Base-by-base conservation (phyloP, 2,113 vertebrate genomes). In the Esox niger region DNA sequence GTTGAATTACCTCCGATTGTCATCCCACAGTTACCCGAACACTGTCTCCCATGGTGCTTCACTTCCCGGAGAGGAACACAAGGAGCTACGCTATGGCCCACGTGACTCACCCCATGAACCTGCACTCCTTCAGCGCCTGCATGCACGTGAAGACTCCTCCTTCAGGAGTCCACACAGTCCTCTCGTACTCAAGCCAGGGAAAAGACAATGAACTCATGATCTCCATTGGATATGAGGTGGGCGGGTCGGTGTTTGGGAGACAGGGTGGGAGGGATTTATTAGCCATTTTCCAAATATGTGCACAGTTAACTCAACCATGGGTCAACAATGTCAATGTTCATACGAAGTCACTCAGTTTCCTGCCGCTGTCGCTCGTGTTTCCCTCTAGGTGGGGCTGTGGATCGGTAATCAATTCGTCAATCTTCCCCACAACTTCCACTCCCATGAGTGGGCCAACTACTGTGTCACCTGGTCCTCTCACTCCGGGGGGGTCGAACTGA, bases 381-480 rank as follows among this genome's bases (percentile, higher is more conserved):
- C 38, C 38, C 13, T 43, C 38, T 15, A 43, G 38, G 38, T 43
- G 38, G 90, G 90, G 0, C 68, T 93, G 13, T 90, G 91, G 90
- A 68, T 97, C 0, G 91, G 92, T 6, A 92, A 91, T 0, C 84
- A 86, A 15, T 92, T 82, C 1, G 69, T 91, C 38, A 93, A 90
- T 71, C 86, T 95, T 38, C 88, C 89, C 0, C 74, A 92, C 61
- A 80, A 80, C 47, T 78, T 77, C 1, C 57, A n/a, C 17, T 74
- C 88, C 0, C 67, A 73, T 2, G 82, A 77, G 0, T 95, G 93
- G 93, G 79, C 81, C 38, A 92, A 94, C 81, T 93, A 89, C 82
- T 95, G 92, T 60, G 0, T 92, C 17, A 87, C 86, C 0, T 96
- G 93, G 94, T 76, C 82, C 0, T 93, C 95, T 27, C 78, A 78